Percentiles rank a stretch among this genome's conserved stretches.
Conservation (phyloP, 2,797 vertebrate species). For the Enteromius paludinosus region DNA sequence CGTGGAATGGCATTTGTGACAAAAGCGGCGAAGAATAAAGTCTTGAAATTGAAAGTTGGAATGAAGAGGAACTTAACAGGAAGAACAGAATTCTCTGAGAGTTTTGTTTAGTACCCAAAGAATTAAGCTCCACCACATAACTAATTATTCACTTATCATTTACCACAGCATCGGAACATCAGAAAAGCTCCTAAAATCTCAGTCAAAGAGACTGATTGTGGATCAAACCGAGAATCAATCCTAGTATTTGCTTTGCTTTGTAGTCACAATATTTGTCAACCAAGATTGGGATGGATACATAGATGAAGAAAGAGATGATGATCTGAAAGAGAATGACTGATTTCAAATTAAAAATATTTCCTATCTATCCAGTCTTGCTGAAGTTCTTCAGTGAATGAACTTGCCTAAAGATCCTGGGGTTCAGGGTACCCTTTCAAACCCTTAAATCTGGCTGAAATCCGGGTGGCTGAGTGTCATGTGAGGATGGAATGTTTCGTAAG, state of each 20-base stretch:
- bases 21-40: constrained; percentile 15
- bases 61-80: background rate
- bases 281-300: background rate
- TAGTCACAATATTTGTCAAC: background rate
- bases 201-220: background rate
- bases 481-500: background rate
- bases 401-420: background rate
- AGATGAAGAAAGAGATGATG: background rate
- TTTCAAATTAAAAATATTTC: background rate
- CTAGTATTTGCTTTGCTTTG: too few species aligned
- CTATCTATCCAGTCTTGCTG: background rate
- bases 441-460: background rate
- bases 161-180: background rate
- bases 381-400: background rate
- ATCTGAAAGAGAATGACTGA: background rate
- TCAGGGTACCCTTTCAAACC: too few species aligned
- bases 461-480: background rate
- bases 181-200: background rate
- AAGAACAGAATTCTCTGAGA: background rate
- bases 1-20: background rate
- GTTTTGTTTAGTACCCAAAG: background rate
- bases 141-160: background rate
- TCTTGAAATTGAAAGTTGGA: constrained; percentile 13
- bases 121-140: background rate
- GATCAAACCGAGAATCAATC: background rate